A percentile compares a stretch with the other conserved stretches of the same genome.
phyloP scores from a whole-genome alignment of 2,888 invertebrate species.

The Silvanus unidentatus region DNA sequence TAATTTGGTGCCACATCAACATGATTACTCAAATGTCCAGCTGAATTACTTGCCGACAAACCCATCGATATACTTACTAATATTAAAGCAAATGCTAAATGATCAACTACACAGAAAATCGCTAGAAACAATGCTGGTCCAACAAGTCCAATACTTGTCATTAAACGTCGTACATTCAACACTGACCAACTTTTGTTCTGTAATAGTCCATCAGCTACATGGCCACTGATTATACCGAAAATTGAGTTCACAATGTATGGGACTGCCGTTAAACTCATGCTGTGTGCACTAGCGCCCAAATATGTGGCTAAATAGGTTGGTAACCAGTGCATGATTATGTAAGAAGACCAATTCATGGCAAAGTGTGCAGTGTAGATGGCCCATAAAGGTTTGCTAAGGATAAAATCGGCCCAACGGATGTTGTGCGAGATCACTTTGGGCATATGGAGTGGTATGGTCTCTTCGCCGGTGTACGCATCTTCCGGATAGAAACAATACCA shows the following conservation, averaged over 20 bases:
- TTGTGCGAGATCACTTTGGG: constrained; percentile 51
- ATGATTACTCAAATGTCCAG: constrained; percentile 71
- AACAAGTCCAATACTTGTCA: constrained; percentile 66
- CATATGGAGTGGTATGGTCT: constrained; percentile 54
- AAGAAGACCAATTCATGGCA: constrained; percentile 75
- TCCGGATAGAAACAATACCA: constrained; percentile 62
- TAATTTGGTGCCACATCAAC: constrained; percentile 73
- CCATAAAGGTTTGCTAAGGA: constrained; percentile 65
- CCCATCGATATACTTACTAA: constrained; percentile 71
- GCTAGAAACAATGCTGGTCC: constrained; percentile 67
- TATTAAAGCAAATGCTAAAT: constrained; percentile 62
- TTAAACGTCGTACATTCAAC: constrained; percentile 61
- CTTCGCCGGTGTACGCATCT: constrained; percentile 45
- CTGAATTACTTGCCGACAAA: constrained; percentile 67
- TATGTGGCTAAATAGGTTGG: constrained; percentile 62
- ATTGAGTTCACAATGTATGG: constrained; percentile 69
- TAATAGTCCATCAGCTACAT: constrained; percentile 61
- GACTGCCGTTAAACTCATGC: constrained; percentile 66
- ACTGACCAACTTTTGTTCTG: constrained; percentile 55
- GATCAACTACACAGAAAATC: constrained; percentile 64
- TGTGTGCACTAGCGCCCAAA: constrained; percentile 60
- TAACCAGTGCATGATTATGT: constrained; percentile 75
- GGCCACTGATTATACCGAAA: constrained; percentile 64
- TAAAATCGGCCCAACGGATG: constrained; percentile 60
- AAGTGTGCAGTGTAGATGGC: constrained; percentile 71